Percentiles rank a stretch among this genome's conserved stretches.
Conservation (phyloP, 2,888 invertebrate genomes). For the Cerastis leucographa region DNA sequence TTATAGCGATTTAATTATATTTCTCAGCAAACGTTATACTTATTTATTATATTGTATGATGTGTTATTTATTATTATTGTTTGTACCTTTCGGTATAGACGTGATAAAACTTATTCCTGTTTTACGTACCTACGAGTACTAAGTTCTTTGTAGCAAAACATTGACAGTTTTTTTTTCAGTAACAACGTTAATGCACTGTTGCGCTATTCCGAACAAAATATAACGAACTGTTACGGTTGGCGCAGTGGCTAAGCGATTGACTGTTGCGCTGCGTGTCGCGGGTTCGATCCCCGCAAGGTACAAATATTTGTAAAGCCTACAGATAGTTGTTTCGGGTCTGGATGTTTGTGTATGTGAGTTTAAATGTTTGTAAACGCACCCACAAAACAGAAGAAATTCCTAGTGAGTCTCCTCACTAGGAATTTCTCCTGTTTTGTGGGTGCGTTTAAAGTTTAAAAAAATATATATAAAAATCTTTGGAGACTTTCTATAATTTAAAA, state of each 20-base stretch:
- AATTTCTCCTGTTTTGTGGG: no score
- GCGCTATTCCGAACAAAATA: conserved; percentile 1
- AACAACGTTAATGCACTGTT: conserved; percentile 3
- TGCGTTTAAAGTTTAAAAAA: no score
- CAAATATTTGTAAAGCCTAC: no score
- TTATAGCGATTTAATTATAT: conserved; percentile 56
- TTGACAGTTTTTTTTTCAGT: background rate
- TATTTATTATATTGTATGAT: conserved; percentile 23
- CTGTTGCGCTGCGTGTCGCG: no score
- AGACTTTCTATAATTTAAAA: background rate
- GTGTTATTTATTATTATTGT: conserved; percentile 23
- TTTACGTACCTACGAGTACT: background rate
- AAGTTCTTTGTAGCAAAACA: background rate
- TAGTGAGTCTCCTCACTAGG: no score
- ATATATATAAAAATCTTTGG: background rate
- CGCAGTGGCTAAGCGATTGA: no score
- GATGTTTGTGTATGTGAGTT: no score
- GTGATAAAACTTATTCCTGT: background rate
- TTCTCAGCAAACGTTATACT: conserved; percentile 19
- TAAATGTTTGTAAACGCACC: no score
- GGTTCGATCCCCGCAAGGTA: no score
- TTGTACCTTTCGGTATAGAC: background rate
- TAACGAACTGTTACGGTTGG: background rate
- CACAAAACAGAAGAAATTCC: no score
- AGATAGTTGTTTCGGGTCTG: no score